Conservation (phyloP, 1,140 invertebrate species). For the Theocolax elegans region DNA sequence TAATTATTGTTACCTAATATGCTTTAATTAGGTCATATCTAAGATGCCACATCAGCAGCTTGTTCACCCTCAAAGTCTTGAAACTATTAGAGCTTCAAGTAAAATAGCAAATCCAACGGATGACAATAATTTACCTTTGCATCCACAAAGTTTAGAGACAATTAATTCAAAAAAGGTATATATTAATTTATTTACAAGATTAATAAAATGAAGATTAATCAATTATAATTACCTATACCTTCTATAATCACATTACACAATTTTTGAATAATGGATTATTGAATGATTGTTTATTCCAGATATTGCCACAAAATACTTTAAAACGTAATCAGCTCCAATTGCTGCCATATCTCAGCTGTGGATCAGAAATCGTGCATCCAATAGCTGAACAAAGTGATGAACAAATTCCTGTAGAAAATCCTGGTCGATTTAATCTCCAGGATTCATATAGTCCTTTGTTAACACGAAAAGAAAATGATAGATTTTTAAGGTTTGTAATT, state of each 20-base stretch:
- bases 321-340: slow-evolving; percentile 64
- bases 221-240: no score
- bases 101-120: slow-evolving; percentile 61
- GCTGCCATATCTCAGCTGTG: slow-evolving; percentile 75
- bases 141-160: slow-evolving; percentile 66
- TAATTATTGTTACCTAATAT: background rate
- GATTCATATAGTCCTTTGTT: slow-evolving; percentile 75
- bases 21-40: slow-evolving; percentile 57
- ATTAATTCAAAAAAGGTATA: slow-evolving; percentile 64
- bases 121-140: slow-evolving; percentile 66
- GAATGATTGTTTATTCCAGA: no score
- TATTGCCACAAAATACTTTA: slow-evolving; percentile 64
- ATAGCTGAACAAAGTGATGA: slow-evolving; percentile 87
- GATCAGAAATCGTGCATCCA: slow-evolving; percentile 83
- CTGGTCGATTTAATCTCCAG: slow-evolving; percentile 60
- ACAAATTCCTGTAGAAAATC: slow-evolving; percentile 68
- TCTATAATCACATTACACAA: no score
- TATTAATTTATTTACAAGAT: no score
- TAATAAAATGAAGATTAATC: no score
- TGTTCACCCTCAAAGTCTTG: slow-evolving; percentile 64
- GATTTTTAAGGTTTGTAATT: slow-evolving; percentile 54
- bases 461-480: slow-evolving; percentile 67
- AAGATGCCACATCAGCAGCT: slow-evolving; percentile 63
- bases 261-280: no score
- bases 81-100: slow-evolving; percentile 63